These are phyloP conservation scores for Nezara viridula DNA, from an alignment of 2,888 invertebrate species.

Conservation along the genomic window DNA sequence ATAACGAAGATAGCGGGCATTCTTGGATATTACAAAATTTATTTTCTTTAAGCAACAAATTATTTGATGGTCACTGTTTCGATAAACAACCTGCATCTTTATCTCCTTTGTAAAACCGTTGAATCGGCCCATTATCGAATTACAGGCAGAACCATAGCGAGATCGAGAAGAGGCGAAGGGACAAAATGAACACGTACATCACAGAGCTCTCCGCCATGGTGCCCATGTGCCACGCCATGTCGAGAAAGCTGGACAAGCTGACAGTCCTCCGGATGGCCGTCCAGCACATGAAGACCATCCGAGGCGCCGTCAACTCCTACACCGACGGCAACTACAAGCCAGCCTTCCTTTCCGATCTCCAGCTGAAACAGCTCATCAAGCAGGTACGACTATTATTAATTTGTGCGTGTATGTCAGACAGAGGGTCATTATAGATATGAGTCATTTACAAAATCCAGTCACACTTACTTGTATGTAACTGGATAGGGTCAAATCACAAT, in stretches of 20 bases:
- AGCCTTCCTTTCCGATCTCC: conserved; percentile 86
- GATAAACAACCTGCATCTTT: too few relatives aligned
- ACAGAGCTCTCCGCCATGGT: conserved; percentile 89
- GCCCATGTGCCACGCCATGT: conserved; percentile 95
- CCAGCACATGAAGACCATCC: conserved; percentile 83
- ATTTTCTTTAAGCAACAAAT: too few relatives aligned
- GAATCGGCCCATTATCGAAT: background rate
- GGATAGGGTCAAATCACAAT: too few relatives aligned
- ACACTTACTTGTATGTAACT: too few relatives aligned
- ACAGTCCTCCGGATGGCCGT: conserved; percentile 93
- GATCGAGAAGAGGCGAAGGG: conserved; percentile 93
- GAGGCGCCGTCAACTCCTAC: conserved; percentile 80
- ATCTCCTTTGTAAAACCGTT: background rate
- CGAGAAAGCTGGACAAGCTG: conserved; percentile 92
- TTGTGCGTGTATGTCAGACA: too few relatives aligned
- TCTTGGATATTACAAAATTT: too few relatives aligned
- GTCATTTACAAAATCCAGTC: too few relatives aligned
- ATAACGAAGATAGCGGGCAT: too few relatives aligned
- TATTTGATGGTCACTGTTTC: too few relatives aligned
- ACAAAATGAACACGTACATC: conserved; percentile 97
- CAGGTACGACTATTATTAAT: too few relatives aligned
- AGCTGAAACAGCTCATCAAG: conserved; percentile 87
- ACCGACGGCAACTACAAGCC: conserved; percentile 84
- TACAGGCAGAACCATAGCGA: conserved; percentile 94
- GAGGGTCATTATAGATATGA: too few relatives aligned